phyloP scores from a whole-genome alignment of 2,888 invertebrate species.

The Scaptomyza flava region DNA sequence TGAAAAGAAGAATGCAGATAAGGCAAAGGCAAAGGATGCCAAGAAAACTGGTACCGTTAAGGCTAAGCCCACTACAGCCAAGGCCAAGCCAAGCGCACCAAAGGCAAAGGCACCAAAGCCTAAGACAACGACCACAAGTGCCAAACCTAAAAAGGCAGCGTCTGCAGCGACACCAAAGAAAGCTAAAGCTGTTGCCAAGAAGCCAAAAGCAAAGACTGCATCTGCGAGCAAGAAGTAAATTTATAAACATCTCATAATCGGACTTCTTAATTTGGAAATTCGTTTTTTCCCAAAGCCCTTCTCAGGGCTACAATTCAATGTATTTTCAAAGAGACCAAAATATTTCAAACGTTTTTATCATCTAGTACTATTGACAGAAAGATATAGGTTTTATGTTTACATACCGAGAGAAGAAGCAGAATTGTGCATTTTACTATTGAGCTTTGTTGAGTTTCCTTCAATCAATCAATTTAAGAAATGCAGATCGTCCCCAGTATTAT shows the following conservation, averaged over 20 bases:
- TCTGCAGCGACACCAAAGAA: conserved; percentile 38
- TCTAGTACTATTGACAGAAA: too few relatives aligned
- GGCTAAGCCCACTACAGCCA: conserved; percentile 38
- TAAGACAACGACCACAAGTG: conserved; percentile 27
- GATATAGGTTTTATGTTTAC: too few relatives aligned
- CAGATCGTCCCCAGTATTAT: conserved; percentile 8
- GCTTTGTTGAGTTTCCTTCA: too few relatives aligned
- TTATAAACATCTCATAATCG: background rate
- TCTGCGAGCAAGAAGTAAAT: conserved; percentile 39
- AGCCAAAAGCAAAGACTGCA: conserved; percentile 46
- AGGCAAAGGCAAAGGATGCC: conserved; percentile 47
- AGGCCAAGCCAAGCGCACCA: conserved; percentile 28
- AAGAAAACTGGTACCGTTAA: conserved; percentile 48
- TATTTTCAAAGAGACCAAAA: conserved; percentile 1
- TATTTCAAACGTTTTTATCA: too few relatives aligned
- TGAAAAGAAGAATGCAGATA: conserved; percentile 46
- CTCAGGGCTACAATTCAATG: conserved; percentile 10
- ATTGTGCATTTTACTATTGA: too few relatives aligned
- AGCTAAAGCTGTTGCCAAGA: conserved; percentile 27
- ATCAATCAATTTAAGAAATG: too few relatives aligned
- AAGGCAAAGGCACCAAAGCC: conserved; percentile 41
- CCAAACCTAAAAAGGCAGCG: conserved; percentile 39
- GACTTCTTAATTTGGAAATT: background rate
- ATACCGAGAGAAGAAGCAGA: too few relatives aligned
- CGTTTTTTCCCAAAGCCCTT: conserved; percentile 5